Evolutionary conservation across 2,113 vertebrate species (phyloP), one percentile per base, ranked within the genome.

Genomic region (Carassius gibelio): DNA sequence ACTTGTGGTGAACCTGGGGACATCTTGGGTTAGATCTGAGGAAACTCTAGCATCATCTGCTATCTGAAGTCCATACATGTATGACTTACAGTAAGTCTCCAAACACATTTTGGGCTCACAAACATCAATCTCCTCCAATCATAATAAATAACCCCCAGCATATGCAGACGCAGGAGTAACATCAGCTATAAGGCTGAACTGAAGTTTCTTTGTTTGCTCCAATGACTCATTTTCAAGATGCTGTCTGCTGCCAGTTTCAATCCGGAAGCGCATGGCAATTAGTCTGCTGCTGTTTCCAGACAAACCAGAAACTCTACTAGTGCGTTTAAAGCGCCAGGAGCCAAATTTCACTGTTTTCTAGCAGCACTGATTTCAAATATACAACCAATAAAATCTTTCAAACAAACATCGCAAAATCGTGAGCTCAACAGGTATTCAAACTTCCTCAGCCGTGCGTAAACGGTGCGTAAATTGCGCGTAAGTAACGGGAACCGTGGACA

Each of bases 211-310:
- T 98, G 97, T 98, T 96, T 95, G 95, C 95, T 92, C 92, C 91
- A 95, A 95, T 98, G 97, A 99, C 94, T 99, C 97, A 98, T 98
- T 97, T 97, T 97, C 96, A 97, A 98, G 97, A 98, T 96, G 96
- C 96, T 97, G 96, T 97, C 96, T 96, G 96, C 96, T 98, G 97
- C 97, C 97, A 98, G 96, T 96, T 97, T 97, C 96, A 95, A 96
- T 97, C 96, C 97, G 97, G 97, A 98, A 99, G 97, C 96, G 95
- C 96, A 97, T 96, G 96, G 97, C 97, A 98, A 97, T 98, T 98
- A 98, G 96, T 97, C 96, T 97, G 91, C 92, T 95, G 95, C 95
- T 93, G 89, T 86, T 90, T 94, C 93, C 96, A 99, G 97, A 98
- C 97, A 94, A 96, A 97, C 97, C 95, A 96, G 96, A 96, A 97